These are phyloP conservation scores for Procambarus virginalis DNA, from an alignment of 1,140 invertebrate species.

Conservation along the genomic window DNA sequence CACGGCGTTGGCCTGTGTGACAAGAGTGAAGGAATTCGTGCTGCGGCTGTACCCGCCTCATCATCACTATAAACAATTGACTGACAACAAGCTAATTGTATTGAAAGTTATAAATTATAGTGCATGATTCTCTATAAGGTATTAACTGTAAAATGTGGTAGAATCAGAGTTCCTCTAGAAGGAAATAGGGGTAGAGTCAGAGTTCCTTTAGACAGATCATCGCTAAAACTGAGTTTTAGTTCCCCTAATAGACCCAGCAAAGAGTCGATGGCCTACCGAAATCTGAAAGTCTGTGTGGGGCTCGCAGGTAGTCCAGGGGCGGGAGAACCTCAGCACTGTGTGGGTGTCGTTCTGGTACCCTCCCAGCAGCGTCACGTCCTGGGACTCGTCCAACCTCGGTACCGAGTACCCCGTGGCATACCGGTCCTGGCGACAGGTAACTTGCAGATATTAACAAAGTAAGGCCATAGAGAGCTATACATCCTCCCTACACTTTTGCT, in stretches of 20 bases:
- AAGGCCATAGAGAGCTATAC: too few species aligned
- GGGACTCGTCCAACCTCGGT: constrained; percentile 55
- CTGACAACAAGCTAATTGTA: too few species aligned
- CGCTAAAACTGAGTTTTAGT: neutral
- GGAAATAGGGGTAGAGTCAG: too few species aligned
- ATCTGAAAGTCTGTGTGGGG: constrained; percentile 31
- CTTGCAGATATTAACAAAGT: too few species aligned
- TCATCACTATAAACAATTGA: too few species aligned
- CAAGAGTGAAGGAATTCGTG: too few species aligned
- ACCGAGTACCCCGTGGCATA: constrained; percentile 5
- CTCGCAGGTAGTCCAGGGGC: constrained; percentile 61
- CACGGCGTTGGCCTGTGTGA: constrained; percentile 66
- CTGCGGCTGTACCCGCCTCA: too few species aligned
- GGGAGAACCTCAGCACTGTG: constrained; percentile 61
- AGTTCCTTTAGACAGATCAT: neutral
- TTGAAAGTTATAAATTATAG: too few species aligned
- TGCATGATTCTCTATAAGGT: too few species aligned
- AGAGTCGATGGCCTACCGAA: constrained; percentile 25
- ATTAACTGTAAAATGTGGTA: too few species aligned
- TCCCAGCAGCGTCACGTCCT: constrained; percentile 65
- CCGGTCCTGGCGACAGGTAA: constrained; percentile 31
- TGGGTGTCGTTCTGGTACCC: constrained; percentile 70
- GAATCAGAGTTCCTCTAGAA: too few species aligned
- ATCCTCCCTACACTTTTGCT: too few species aligned
- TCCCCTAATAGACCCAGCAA: neutral